These are phyloP conservation scores for Callimorpha dominula DNA, from an alignment of 2,888 invertebrate genomes.

Conservation along the genomic window DNA sequence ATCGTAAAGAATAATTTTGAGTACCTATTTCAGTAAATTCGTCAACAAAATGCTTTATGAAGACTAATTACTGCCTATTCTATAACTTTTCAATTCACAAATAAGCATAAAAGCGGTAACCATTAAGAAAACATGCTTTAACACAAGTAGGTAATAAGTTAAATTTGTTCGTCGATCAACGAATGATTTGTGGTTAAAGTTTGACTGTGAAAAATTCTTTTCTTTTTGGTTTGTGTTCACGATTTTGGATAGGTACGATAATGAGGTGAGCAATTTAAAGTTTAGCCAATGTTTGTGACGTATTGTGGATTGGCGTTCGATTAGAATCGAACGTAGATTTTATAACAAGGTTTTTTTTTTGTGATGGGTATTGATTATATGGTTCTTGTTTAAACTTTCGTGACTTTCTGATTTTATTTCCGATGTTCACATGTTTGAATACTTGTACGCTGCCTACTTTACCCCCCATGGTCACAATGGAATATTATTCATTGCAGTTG, in stretches of 20 bases:
- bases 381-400: no score
- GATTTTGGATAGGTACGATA: conserved; percentile 12
- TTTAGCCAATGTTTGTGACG: conserved; percentile 6
- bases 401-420: no score
- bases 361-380: no score
- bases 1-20: neutral
- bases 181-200: conserved; percentile 73
- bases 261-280: conserved; percentile 25
- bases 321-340: neutral
- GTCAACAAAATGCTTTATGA: neutral
- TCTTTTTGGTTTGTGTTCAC: conserved; percentile 16
- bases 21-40: neutral
- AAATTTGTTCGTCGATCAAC: conserved; percentile 64
- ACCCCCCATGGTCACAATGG: no score
- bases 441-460: no score
- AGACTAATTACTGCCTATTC: neutral
- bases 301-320: conserved; percentile 4
- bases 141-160: conserved; percentile 50
- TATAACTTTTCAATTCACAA: conserved; percentile 3
- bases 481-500: no score
- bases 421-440: no score
- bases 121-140: conserved; percentile 11
- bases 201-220: conserved; percentile 48
- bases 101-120: conserved; percentile 11
- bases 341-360: no score